phyloP scores from a whole-genome alignment of 2,888 invertebrate genomes.

The Reticulitermes lucifugus region DNA sequence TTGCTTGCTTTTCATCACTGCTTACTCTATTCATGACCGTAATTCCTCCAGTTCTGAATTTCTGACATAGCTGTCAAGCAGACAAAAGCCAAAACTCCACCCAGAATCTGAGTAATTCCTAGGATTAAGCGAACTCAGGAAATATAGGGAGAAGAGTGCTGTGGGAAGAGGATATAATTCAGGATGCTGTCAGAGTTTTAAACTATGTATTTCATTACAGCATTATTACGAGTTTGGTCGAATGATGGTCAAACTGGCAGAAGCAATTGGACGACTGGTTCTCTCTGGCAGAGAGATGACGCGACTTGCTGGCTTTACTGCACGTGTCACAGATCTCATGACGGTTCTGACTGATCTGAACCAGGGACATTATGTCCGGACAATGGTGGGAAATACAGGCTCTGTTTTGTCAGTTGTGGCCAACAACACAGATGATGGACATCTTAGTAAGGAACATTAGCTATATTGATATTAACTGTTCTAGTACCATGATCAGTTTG shows the following conservation, averaged over 20 bases:
- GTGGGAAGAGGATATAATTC: no score
- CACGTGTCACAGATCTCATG: slow-evolving; percentile 90
- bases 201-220: slow-evolving; percentile 61
- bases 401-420: background rate
- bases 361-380: slow-evolving; percentile 78
- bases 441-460: slow-evolving; percentile 56
- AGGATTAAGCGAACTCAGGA: no score
- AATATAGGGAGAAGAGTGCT: no score
- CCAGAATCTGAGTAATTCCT: no score
- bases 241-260: slow-evolving; percentile 95
- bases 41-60: no score
- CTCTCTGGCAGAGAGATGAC: slow-evolving; percentile 96
- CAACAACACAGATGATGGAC: slow-evolving; percentile 65
- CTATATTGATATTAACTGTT: no score
- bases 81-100: no score
- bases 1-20: no score
- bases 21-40: no score
- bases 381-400: slow-evolving; percentile 68
- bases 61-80: no score
- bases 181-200: no score
- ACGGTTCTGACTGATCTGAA: slow-evolving; percentile 87
- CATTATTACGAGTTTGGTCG: slow-evolving; percentile 97
- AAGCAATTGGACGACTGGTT: slow-evolving; percentile 95
- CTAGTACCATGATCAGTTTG: no score
- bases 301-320: slow-evolving; percentile 92